Evolutionary conservation across 1,140 invertebrate genomes (phyloP).

Genomic region (Mizuhopecten yessoensis): DNA sequence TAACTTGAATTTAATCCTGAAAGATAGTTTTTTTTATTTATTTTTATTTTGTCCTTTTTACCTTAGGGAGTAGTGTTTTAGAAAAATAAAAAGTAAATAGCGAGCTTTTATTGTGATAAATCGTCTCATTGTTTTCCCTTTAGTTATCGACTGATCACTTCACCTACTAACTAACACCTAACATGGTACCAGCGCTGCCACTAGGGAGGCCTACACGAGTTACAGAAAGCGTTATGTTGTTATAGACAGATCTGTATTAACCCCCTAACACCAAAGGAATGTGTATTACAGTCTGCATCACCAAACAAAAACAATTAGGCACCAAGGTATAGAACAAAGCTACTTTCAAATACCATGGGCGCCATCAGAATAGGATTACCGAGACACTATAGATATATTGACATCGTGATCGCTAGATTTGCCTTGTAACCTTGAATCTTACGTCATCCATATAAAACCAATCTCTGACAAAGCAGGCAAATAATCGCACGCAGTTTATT

Average conservation of each 20-base stretch:
- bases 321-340: background rate
- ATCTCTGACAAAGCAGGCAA: no score
- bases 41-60: background rate
- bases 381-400: background rate
- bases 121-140: background rate
- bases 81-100: background rate
- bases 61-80: background rate
- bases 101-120: background rate
- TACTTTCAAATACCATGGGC: background rate
- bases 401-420: background rate
- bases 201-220: background rate
- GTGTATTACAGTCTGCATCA: background rate
- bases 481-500: no score
- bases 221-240: background rate
- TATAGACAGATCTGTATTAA: background rate
- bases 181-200: background rate
- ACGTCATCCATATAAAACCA: background rate
- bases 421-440: background rate
- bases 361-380: background rate
- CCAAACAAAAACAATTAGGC: background rate
- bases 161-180: background rate
- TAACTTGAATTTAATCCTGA: background rate
- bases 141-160: background rate
- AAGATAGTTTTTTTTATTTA: background rate
- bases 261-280: background rate